These are phyloP conservation scores for Eriocheir sinensis DNA, from an alignment of 1,140 invertebrate species.

Conservation along the genomic window DNA sequence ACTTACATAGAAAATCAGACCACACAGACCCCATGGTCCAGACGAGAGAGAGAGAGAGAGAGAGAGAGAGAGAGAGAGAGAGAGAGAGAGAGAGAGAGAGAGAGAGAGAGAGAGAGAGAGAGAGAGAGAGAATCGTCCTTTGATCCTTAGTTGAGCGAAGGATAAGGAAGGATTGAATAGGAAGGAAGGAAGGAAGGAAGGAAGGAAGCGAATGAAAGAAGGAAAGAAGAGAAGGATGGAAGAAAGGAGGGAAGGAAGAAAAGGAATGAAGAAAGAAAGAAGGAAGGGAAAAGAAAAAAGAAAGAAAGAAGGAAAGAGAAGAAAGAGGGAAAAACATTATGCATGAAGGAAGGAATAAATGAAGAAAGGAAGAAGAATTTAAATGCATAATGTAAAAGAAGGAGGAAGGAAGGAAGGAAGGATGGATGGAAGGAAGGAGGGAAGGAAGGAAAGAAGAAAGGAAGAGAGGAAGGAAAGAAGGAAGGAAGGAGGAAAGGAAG, in stretches of 20 bases:
- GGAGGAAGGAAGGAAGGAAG: not conserved
- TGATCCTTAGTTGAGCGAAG: too few species aligned
- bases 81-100: too few species aligned
- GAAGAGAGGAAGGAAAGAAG: not conserved
- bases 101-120: too few species aligned
- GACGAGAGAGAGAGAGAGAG: too few species aligned
- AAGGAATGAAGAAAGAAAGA: not conserved
- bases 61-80: too few species aligned
- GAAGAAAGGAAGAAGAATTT: not conserved
- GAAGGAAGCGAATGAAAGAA: not conserved
- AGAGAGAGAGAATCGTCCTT: not conserved
- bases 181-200: not conserved
- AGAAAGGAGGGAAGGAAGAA: not conserved
- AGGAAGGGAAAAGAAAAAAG: not conserved
- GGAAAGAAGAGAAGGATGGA: not conserved
- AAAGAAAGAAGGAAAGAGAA: not conserved
- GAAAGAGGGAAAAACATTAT: not conserved
- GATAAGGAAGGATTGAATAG: not conserved
- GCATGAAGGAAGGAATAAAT: not conserved
- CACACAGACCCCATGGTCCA: too few species aligned
- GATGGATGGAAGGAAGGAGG: too few species aligned
- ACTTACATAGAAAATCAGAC: too few species aligned
- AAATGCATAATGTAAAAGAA: not conserved
- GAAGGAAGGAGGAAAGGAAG: not conserved
- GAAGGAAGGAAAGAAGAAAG: not conserved